A percentile compares a stretch with the other conserved stretches of the same genome.
Conservation (phyloP, 2,797 vertebrate genomes). For the Pagetopsis macropterus region DNA sequence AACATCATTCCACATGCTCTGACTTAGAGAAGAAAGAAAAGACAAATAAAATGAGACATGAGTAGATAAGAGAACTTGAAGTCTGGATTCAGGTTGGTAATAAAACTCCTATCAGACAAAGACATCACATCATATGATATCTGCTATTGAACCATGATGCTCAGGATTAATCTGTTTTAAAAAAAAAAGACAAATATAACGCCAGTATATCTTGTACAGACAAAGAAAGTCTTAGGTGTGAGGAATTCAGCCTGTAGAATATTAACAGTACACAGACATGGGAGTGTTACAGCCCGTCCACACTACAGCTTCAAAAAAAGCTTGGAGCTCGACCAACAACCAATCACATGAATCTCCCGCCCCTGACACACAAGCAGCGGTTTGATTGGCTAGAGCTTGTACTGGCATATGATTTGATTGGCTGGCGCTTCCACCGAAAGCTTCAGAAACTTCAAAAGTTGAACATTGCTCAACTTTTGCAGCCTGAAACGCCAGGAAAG, state of each 20-base stretch:
- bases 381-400: too few relatives aligned
- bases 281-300: not conserved
- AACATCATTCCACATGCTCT: conserved; percentile 44
- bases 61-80: conserved; percentile 47
- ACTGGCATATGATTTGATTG: too few relatives aligned
- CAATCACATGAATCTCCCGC: too few relatives aligned
- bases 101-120: conserved; percentile 39
- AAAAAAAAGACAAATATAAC: conserved; percentile 12
- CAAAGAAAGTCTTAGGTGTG: conserved; percentile 17
- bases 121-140: conserved; percentile 36
- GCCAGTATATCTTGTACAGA: conserved; percentile 12
- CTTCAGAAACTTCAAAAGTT: too few relatives aligned
- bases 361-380: too few relatives aligned
- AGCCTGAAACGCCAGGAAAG: too few relatives aligned
- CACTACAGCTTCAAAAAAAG: too few relatives aligned
- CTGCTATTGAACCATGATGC: conserved; percentile 25
- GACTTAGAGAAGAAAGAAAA: conserved; percentile 35
- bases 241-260: conserved; percentile 9
- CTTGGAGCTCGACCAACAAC: too few relatives aligned
- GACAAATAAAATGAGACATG: conserved; percentile 49
- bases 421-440: too few relatives aligned
- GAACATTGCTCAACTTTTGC: too few relatives aligned
- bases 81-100: conserved; percentile 34
- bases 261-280: conserved; percentile 1
- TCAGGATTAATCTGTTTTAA: conserved; percentile 17